Evolutionary conservation across 1,140 invertebrate genomes (phyloP).

Genomic region (Drosophila yakuba): DNA sequence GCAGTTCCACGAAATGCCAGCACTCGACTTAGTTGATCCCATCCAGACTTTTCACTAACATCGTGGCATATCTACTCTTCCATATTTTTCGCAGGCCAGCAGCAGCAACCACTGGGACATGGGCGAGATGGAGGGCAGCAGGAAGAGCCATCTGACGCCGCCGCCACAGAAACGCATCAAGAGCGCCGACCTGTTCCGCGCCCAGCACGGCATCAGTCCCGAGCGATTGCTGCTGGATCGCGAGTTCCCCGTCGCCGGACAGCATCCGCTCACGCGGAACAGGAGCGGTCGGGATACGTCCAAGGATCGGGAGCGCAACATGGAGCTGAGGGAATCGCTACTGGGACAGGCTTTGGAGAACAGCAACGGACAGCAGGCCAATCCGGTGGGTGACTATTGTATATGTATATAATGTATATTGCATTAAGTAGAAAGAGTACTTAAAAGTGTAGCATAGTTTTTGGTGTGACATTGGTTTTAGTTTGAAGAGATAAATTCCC

Average conservation of each 20-base stretch:
- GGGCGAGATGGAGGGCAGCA: conserved; percentile 65
- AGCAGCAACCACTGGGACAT: conserved; percentile 80
- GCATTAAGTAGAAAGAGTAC: too few species aligned
- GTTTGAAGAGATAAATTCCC: too few species aligned
- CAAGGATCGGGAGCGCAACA: conserved; percentile 80
- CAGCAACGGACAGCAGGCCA: conserved; percentile 72
- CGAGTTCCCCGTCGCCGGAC: conserved; percentile 76
- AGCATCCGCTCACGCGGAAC: conserved; percentile 75
- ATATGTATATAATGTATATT: too few species aligned
- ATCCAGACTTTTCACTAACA: background rate
- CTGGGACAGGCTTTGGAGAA: conserved; percentile 90
- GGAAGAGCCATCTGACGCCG: conserved; percentile 83
- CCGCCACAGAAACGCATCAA: conserved; percentile 88
- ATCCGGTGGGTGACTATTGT: conserved; percentile 55
- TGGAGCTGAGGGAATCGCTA: conserved; percentile 89
- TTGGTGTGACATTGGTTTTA: too few species aligned
- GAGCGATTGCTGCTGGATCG: conserved; percentile 73
- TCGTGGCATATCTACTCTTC: too few species aligned
- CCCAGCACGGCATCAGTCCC: conserved; percentile 85
- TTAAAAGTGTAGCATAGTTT: too few species aligned
- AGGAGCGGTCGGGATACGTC: conserved; percentile 69
- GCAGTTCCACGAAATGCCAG: conserved; percentile 54
- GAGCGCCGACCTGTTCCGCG: conserved; percentile 87
- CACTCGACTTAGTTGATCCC: conserved; percentile 15
- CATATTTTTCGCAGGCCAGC: conserved; percentile 26